Conservation (phyloP, 2,113 vertebrate genomes). For the Grantiella picta region DNA sequence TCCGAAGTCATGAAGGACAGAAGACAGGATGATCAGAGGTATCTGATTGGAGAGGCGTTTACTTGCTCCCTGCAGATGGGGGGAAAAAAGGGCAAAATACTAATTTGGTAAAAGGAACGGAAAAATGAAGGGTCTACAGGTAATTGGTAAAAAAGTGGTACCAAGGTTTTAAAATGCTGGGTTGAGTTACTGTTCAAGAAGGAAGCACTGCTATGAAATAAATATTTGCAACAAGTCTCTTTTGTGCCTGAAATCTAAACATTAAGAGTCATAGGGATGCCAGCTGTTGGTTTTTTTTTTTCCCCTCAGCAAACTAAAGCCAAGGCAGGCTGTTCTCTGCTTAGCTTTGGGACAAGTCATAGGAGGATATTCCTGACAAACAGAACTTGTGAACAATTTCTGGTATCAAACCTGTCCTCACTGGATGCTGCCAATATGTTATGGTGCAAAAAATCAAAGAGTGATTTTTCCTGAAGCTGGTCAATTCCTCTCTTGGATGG, state of each 20-base stretch:
- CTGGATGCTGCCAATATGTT: neutral
- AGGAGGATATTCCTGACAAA: neutral
- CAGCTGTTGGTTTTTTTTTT: neutral
- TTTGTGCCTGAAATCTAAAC: neutral
- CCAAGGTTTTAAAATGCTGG: neutral
- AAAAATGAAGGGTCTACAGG: neutral
- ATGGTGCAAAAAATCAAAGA: neutral
- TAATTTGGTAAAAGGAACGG: neutral
- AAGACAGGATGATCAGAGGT: slow-evolving; percentile 82
- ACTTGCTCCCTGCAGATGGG: slow-evolving; percentile 71
- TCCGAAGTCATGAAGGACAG: slow-evolving; percentile 71
- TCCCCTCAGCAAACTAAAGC: neutral
- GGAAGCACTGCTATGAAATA: neutral
- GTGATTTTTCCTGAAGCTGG: neutral
- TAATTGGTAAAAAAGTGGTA: neutral
- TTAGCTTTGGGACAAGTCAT: neutral
- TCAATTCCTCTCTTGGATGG: neutral
- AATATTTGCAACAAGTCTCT: neutral
- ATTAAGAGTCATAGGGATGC: neutral
- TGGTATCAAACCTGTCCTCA: neutral
- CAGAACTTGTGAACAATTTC: neutral
- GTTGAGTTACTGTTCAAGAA: neutral
- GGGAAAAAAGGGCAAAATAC: neutral
- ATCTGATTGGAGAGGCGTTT: slow-evolving; percentile 81
- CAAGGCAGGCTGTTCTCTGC: neutral